A percentile compares a stretch with the other conserved stretches of the same genome.
These are phyloP conservation scores for Macrosiphum euphorbiae DNA, from an alignment of 2,888 invertebrate species.

Conservation along the genomic window DNA sequence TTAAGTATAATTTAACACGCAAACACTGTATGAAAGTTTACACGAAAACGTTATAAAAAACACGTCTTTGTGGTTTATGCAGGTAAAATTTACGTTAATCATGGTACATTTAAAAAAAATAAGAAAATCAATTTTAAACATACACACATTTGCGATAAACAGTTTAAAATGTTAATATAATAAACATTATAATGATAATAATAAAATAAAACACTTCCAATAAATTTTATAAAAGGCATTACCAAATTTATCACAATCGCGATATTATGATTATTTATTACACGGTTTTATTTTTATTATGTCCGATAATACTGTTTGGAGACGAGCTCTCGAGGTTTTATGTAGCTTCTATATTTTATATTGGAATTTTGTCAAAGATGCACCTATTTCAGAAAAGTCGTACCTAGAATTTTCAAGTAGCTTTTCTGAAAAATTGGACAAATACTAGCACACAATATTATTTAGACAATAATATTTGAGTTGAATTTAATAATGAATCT, in stretches of 20 bases:
- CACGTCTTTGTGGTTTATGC: neutral
- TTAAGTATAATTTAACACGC: conserved; percentile 26
- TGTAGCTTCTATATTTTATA: neutral
- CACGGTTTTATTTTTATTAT: neutral
- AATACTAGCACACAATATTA: neutral
- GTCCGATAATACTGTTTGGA: neutral
- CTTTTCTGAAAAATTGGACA: neutral
- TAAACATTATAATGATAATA: neutral
- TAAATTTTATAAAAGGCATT: neutral
- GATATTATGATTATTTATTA: neutral
- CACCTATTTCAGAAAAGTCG: too few species aligned
- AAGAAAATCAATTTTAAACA: neutral
- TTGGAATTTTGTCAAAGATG: neutral
- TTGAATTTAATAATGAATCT: neutral
- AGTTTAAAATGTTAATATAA: neutral
- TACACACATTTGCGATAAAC: neutral
- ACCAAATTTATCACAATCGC: neutral
- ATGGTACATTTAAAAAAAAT: neutral
- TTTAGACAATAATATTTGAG: neutral
- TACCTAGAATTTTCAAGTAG: neutral
- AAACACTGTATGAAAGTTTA: neutral
- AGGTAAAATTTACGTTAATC: neutral
- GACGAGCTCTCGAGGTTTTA: neutral
- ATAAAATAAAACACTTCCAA: neutral
- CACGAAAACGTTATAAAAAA: neutral